Percentiles rank a stretch among this genome's conserved stretches.
These are phyloP conservation scores for Sisor rabdophorus DNA, from an alignment of 2,113 vertebrate species.

Conservation along the genomic window DNA sequence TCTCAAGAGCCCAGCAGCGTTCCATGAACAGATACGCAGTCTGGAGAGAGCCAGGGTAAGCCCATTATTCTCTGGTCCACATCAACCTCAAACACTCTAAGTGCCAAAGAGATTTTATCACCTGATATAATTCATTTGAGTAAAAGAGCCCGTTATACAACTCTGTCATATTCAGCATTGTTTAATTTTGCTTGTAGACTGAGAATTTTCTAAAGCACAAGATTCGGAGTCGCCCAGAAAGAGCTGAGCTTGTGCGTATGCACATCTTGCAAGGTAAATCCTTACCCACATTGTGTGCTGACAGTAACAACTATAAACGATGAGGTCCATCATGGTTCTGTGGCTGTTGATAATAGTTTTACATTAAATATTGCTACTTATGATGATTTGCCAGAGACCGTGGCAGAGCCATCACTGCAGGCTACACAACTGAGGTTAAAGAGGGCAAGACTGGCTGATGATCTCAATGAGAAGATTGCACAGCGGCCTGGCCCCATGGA, in stretches of 20 bases:
- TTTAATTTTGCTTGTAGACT: constrained; percentile 71
- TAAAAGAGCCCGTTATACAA: constrained; percentile 10
- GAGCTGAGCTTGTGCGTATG: constrained; percentile 96
- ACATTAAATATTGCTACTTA: constrained; percentile 35
- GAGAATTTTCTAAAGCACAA: constrained; percentile 99
- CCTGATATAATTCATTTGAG: constrained; percentile 11
- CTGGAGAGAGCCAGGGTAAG: constrained; percentile 96
- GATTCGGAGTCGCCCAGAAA: constrained; percentile 92
- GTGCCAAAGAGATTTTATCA: not conserved
- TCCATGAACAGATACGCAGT: constrained; percentile 98
- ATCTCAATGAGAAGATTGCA: constrained; percentile 96
- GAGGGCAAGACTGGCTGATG: constrained; percentile 89
- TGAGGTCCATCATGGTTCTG: not conserved
- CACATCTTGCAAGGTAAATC: constrained; percentile 92
- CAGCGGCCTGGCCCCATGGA: constrained; percentile 96
- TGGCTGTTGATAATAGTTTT: constrained; percentile 15
- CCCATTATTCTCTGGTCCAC: not conserved
- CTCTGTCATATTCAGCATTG: not conserved
- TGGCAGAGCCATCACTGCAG: constrained; percentile 91
- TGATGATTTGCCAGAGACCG: constrained; percentile 75
- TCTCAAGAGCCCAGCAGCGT: constrained; percentile 95
- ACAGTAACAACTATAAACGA: too few species aligned
- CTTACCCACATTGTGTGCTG: not conserved
- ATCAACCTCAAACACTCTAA: not conserved
- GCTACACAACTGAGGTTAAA: constrained; percentile 96